phyloP scores from a whole-genome alignment of 2,797 vertebrate species.

The Kryptopterus vitreolus region DNA sequence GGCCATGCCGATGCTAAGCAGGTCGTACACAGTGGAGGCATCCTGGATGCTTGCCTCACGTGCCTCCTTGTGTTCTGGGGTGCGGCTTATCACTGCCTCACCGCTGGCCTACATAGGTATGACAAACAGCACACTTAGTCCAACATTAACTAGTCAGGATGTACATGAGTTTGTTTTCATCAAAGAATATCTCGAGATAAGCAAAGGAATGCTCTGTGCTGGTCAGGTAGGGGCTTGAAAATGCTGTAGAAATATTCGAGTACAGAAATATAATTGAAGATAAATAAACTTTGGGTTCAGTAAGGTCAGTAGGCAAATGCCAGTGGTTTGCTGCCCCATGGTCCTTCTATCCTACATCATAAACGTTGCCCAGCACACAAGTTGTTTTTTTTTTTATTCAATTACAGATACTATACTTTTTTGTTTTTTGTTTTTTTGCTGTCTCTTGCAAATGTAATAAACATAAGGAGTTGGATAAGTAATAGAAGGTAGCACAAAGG shows the following conservation, averaged over 20 bases:
- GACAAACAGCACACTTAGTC: conserved; percentile 14
- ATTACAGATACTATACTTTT: neutral
- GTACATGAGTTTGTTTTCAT: neutral
- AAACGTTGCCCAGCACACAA: neutral
- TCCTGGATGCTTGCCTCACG: conserved; percentile 84
- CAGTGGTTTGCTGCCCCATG: too few relatives aligned
- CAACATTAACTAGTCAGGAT: neutral
- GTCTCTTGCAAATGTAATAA: conserved; percentile 3
- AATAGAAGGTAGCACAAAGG: neutral
- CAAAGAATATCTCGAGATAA: neutral
- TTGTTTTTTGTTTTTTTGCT: neutral
- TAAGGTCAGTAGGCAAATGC: neutral
- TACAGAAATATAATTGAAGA: neutral
- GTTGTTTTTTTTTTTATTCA: neutral
- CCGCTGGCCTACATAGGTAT: conserved; percentile 78
- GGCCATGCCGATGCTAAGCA: conserved; percentile 94
- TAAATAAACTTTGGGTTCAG: neutral
- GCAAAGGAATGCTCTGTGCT: neutral
- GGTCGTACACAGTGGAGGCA: conserved; percentile 89
- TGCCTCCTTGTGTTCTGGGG: conserved; percentile 86
- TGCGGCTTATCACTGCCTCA: conserved; percentile 90
- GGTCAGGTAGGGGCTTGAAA: neutral
- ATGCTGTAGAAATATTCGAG: neutral
- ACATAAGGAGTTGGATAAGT: neutral
- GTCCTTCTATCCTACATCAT: neutral